Base-by-base conservation (phyloP, 2,888 invertebrate genomes). In the Chesias legatella region DNA sequence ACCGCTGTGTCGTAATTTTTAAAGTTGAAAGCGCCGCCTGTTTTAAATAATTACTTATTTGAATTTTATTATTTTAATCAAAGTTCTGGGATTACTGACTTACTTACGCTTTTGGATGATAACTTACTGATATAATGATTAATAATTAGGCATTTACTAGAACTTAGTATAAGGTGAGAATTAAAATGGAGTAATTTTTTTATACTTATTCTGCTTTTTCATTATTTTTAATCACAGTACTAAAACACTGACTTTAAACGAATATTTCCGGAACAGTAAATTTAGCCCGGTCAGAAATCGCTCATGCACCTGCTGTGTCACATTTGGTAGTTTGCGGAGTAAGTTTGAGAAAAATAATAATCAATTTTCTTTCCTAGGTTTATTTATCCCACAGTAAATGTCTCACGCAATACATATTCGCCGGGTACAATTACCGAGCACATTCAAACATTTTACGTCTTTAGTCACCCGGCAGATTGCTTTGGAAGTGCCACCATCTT, bases 401-500 rank as follows among this genome's bases (percentile, higher is more conserved):
- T 34, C 23, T 35, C 25, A 32, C n/a, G n/a, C n/a, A n/a, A n/a
- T 17, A 17, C 5, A 17, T 34, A 35, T 36, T 36, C 32, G 10
- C 32, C 22, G 32, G 10, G 35, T 25, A 35, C 44, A 44, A 44
- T 44, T 44, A 44, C 41, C 30, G 34, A 27, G 34, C 30, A 33
- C 39, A 36, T 44, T 40, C 45, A 34, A 55, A 57, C 53, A 48
- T 50, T 60, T 58, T 58, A 53, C 59, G 57, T 57, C 60, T 58
- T 65, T 56, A 60, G 53, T 64, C 60, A 62, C 60, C 62, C 62
- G 60, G 72, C 73, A 74, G 77, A 80, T 79, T 80, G 72, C 74
- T 73, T 74, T 67, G 71, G 72, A 63, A 59, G 63, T 63, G 66
- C 66, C 67, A 65, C 63, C 69, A 66, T 63, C 62, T 50, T 53